phyloP scores from a whole-genome alignment of 2,888 invertebrate genomes.

The Morinoia aosen region DNA sequence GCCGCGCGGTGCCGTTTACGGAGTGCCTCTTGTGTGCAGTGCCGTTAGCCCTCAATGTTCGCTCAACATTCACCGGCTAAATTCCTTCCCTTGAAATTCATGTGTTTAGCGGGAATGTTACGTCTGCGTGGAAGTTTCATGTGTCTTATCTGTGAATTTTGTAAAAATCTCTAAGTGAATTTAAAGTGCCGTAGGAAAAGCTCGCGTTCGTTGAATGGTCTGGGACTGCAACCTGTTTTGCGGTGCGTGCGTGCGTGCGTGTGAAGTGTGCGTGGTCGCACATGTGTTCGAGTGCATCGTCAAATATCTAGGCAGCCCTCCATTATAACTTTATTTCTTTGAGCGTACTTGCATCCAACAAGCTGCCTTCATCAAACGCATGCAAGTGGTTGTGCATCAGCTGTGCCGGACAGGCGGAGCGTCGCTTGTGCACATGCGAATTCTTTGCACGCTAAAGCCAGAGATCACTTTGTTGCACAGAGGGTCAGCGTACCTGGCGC shows the following conservation, averaged over 20 bases:
- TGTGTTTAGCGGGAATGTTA: neutral
- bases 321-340: neutral
- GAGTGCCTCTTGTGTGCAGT: neutral
- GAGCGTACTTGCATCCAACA: neutral
- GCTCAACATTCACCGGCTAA: neutral
- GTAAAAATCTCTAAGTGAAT: neutral
- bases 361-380: neutral
- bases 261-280: conserved; percentile 43
- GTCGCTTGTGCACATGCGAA: too few relatives aligned
- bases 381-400: too few relatives aligned
- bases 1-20: neutral
- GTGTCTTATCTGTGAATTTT: neutral
- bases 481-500: too few relatives aligned
- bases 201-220: neutral
- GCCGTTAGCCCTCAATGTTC: neutral
- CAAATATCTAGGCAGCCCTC: neutral
- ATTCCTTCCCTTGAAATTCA: neutral
- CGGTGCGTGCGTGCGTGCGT: conserved; percentile 26
- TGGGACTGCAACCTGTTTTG: conserved; percentile 3
- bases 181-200: neutral
- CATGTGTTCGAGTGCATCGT: conserved; percentile 37
- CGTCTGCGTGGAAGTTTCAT: neutral
- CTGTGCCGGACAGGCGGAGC: too few relatives aligned
- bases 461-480: too few relatives aligned
- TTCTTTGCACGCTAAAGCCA: too few relatives aligned